These are phyloP conservation scores for Sylvilagus bachmani DNA, from an alignment of 2,113 vertebrate species.

Conservation along the genomic window DNA sequence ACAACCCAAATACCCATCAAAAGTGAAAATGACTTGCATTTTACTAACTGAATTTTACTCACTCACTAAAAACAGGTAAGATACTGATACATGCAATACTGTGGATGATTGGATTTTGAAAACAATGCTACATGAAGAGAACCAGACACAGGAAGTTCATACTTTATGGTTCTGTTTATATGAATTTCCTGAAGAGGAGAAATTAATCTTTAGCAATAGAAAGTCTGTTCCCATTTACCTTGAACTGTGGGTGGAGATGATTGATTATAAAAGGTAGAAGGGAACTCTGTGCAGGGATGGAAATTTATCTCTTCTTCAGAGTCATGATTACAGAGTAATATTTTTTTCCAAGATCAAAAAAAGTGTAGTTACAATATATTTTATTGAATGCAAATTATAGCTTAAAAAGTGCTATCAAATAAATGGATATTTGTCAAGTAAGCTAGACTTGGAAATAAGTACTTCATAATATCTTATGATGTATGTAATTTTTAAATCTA, in stretches of 20 bases:
- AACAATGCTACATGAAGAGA: slow-evolving; percentile 6
- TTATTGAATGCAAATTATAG: neutral
- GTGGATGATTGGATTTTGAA: neutral
- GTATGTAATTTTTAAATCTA: neutral
- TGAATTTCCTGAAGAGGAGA: neutral
- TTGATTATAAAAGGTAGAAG: neutral
- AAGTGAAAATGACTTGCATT: neutral
- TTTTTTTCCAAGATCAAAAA: neutral
- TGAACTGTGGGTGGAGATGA: neutral
- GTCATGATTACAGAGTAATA: neutral
- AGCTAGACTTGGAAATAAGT: neutral
- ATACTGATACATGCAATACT: neutral
- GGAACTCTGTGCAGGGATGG: neutral
- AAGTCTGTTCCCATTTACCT: slow-evolving; percentile 18
- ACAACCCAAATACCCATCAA: neutral
- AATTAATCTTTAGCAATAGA: neutral
- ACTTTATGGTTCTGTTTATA: neutral
- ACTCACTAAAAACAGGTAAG: neutral
- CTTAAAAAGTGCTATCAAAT: neutral
- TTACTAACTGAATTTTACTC: neutral
- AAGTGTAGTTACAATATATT: neutral
- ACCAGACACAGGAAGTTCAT: neutral
- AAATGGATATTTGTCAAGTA: neutral
- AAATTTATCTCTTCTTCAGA: neutral
- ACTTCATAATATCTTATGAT: neutral